phyloP scores from a whole-genome alignment of 2,888 invertebrate genomes.

The Mythimna albipuncta region DNA sequence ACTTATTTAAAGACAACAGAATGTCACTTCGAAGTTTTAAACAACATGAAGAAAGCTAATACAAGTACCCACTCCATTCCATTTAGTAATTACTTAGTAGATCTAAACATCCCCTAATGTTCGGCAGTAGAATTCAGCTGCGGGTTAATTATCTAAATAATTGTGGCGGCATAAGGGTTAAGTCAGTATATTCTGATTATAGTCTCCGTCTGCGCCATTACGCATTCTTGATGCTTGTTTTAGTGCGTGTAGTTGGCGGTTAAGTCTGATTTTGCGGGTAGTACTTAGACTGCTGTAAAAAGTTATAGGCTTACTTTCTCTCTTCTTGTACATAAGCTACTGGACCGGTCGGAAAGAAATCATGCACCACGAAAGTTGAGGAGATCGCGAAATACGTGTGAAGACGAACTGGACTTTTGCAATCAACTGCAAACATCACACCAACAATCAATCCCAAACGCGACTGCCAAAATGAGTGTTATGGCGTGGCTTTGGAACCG shows the following conservation, averaged over 20 bases:
- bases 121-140: conserved; percentile 44
- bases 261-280: conserved; percentile 35
- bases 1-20: too few species aligned
- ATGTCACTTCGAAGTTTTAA: too few species aligned
- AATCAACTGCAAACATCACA: too few species aligned
- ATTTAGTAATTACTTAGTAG: conserved; percentile 36
- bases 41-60: too few species aligned
- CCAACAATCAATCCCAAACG: too few species aligned
- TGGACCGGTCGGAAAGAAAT: too few species aligned
- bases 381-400: too few species aligned
- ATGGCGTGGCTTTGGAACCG: too few species aligned
- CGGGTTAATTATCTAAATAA: conserved; percentile 69
- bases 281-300: not conserved
- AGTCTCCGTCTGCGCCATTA: conserved; percentile 47
- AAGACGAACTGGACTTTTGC: too few species aligned
- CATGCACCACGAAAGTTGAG: too few species aligned
- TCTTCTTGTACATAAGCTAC: too few species aligned
- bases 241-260: conserved; percentile 38
- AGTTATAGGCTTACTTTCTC: conserved; percentile 8
- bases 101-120: conserved; percentile 47
- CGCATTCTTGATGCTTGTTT: conserved; percentile 44
- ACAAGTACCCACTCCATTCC: conserved; percentile 9
- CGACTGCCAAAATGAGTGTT: too few species aligned
- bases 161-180: conserved; percentile 66
- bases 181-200: conserved; percentile 62